Evolutionary conservation across 2,113 vertebrate genomes (phyloP).

Genomic region (Sphaerodactylus townsendi): DNA sequence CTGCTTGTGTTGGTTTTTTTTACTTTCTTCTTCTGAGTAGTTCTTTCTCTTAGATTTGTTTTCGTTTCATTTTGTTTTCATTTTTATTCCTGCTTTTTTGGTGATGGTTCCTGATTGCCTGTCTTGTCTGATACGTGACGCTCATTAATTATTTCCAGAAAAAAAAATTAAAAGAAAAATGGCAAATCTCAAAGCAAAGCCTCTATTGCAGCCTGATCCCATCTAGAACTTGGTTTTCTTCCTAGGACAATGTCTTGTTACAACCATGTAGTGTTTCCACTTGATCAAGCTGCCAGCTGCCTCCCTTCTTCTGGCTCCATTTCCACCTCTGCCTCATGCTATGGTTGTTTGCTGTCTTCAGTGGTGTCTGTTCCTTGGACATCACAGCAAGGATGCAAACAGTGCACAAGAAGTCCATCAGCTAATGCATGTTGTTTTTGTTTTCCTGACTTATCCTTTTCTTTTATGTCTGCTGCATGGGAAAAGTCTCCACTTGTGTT

Average conservation of each 20-base stretch:
- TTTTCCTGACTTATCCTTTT: slow-evolving; percentile 59
- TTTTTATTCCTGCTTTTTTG: slow-evolving; percentile 87
- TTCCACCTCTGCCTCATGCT: slow-evolving; percentile 58
- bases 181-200: slow-evolving; percentile 80
- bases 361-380: slow-evolving; percentile 54
- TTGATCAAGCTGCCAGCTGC: slow-evolving; percentile 65
- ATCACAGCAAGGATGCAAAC: slow-evolving; percentile 67
- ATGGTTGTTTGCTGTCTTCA: slow-evolving; percentile 61
- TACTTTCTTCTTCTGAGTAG: slow-evolving; percentile 68
- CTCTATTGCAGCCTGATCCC: slow-evolving; percentile 99
- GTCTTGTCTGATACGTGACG: slow-evolving; percentile 94
- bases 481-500: slow-evolving; percentile 65
- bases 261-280: slow-evolving; percentile 68
- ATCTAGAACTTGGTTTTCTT: slow-evolving; percentile 76
- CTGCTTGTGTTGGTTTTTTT: slow-evolving; percentile 72
- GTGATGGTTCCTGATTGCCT: slow-evolving; percentile 99
- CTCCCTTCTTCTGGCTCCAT: neutral
- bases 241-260: slow-evolving; percentile 67
- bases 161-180: slow-evolving; percentile 58
- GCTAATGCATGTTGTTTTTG: slow-evolving; percentile 74
- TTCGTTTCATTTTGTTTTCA: slow-evolving; percentile 59
- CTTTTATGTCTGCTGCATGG: slow-evolving; percentile 74
- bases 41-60: slow-evolving; percentile 71
- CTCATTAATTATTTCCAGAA: slow-evolving; percentile 75
- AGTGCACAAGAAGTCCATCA: slow-evolving; percentile 62